Evolutionary conservation across 2,888 invertebrate species (phyloP).

Genomic region (Caenorhabditis plicata): DNA sequence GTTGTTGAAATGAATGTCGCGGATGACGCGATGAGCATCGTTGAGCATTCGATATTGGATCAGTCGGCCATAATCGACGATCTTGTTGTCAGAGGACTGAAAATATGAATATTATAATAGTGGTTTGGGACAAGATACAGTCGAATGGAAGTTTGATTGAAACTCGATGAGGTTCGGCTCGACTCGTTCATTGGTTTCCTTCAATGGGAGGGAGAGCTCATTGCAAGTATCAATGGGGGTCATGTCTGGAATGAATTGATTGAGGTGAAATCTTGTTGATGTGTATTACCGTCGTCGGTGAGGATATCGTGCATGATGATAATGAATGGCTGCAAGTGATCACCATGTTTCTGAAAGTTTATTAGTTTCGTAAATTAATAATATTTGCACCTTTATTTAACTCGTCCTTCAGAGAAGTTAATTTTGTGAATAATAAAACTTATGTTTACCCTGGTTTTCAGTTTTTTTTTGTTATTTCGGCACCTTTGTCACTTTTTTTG

Average conservation of each 20-base stretch:
- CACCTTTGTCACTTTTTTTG: too few species aligned
- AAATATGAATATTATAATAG: too few species aligned
- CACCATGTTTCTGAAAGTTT: slow-evolving; percentile 59
- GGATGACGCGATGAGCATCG: slow-evolving; percentile 43
- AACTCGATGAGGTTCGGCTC: slow-evolving; percentile 13
- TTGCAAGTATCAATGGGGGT: slow-evolving; percentile 13
- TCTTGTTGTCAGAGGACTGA: slow-evolving; percentile 3
- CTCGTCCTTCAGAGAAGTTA: too few species aligned
- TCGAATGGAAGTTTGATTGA: slow-evolving; percentile 8
- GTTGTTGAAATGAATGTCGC: slow-evolving; percentile 46
- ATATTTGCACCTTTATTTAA: too few species aligned
- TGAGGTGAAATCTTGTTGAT: not conserved
- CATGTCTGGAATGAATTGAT: not conserved
- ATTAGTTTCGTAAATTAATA: too few species aligned
- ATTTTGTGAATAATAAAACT: too few species aligned
- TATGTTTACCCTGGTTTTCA: too few species aligned
- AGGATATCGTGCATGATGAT: slow-evolving; percentile 59
- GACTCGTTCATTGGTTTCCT: not conserved
- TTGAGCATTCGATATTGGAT: slow-evolving; percentile 23
- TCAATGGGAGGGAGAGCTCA: too few species aligned
- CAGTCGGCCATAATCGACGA: slow-evolving; percentile 9
- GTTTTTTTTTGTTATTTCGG: too few species aligned
- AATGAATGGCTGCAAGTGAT: slow-evolving; percentile 58
- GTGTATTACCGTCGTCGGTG: slow-evolving; percentile 25
- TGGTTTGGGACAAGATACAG: too few species aligned